These are phyloP conservation scores for Turdus rufiventris DNA, from an alignment of 2,113 vertebrate species.

Conservation along the genomic window DNA sequence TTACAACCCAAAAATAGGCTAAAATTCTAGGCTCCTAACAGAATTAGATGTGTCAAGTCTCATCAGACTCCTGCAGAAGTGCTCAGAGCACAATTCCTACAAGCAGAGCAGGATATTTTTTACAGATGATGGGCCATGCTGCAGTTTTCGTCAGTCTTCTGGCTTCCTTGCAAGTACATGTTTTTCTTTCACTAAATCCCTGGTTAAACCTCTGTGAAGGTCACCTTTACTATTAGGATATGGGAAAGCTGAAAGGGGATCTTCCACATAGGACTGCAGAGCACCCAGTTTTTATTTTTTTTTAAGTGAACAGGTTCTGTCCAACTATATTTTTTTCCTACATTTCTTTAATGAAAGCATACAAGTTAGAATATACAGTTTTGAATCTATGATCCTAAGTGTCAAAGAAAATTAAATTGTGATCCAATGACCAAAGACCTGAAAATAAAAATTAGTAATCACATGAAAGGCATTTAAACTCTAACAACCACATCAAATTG, in stretches of 20 bases:
- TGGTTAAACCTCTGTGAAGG: not conserved
- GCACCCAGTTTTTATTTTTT: not conserved
- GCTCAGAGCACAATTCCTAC: conserved; percentile 21
- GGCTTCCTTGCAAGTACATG: not conserved
- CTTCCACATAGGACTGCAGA: not conserved
- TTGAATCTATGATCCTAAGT: not conserved
- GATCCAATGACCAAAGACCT: not conserved
- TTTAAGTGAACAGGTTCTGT: not conserved
- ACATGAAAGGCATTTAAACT: not conserved
- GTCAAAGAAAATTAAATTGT: not conserved
- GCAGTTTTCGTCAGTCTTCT: not conserved
- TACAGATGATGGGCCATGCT: conserved; percentile 4
- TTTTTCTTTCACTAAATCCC: not conserved
- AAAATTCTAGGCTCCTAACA: not conserved
- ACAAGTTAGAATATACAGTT: not conserved
- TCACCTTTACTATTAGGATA: not conserved
- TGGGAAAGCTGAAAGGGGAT: not conserved
- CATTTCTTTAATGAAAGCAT: not conserved
- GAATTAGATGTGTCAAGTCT: conserved; percentile 40
- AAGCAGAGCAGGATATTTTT: not conserved
- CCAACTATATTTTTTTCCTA: not conserved
- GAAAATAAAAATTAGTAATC: not conserved
- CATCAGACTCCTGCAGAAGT: conserved; percentile 13
- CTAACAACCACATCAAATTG: not conserved
- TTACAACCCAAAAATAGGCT: not conserved